These are phyloP conservation scores for Pristionchus pacificus DNA, from an alignment of 1,140 invertebrate genomes.

Conservation along the genomic window DNA sequence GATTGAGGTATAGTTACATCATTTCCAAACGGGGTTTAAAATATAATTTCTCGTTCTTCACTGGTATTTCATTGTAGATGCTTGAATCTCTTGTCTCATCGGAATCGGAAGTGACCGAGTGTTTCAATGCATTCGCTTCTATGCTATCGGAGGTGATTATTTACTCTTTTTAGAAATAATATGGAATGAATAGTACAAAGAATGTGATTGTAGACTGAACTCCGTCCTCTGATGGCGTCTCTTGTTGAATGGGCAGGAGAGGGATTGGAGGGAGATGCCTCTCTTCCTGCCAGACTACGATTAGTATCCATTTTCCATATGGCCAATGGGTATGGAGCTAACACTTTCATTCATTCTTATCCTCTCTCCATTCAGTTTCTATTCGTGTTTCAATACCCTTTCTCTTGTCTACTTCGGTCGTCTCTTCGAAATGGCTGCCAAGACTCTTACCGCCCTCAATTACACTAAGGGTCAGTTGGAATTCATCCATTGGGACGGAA, in stretches of 20 bases:
- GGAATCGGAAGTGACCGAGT: not conserved
- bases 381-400: conserved; percentile 23
- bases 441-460: conserved; percentile 23
- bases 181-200: not conserved
- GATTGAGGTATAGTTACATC: conserved; percentile 5
- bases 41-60: too few relatives aligned
- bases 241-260: conserved; percentile 28
- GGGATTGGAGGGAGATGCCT: conserved; percentile 9
- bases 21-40: not conserved
- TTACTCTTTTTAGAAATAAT: too few relatives aligned
- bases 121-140: not conserved
- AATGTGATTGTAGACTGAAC: not conserved
- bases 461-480: conserved; percentile 13
- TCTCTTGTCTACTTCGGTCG: conserved; percentile 30
- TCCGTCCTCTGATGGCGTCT: conserved; percentile 20
- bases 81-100: not conserved
- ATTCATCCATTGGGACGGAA: not conserved
- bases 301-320: conserved; percentile 30
- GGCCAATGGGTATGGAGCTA: conserved; percentile 29
- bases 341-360: too few relatives aligned
- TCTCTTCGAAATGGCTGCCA: conserved; percentile 27
- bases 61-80: not conserved
- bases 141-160: not conserved
- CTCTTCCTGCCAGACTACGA: conserved; percentile 11
- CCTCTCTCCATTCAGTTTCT: conserved; percentile 18